Base-by-base conservation (phyloP, 1,140 invertebrate genomes). In the Orussus abietinus region DNA sequence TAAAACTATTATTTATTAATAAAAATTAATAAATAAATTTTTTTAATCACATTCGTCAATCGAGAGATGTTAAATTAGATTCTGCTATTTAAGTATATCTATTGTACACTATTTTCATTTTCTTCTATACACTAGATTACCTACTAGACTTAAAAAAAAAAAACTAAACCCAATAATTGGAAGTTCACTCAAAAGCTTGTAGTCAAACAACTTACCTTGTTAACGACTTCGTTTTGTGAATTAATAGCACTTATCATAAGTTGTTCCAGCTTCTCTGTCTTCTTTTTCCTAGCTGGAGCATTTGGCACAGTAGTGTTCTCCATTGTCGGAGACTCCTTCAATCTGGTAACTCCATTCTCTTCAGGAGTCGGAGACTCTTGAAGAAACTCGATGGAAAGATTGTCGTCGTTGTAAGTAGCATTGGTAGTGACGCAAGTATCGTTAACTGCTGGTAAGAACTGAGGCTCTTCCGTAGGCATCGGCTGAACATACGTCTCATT, bases 151-250 rank as follows among this genome's bases (percentile, higher is more conserved):
- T n/a, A 11, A 25, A 38, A 38, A 12, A 25, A 26, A 14, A 38
- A 9, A 14, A 14, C 26, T n/a, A 28, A 38, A 28, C 26, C 17
- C 20, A 15, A 42, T 26, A 30, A 21, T 45, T 12, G 28, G 4
- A 31, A 13, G 14, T 31, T 42, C 42, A 28, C 26, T 17, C 20
- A 15, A 42, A 21, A 30, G 20, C 43, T 12, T 31, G 4, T 28
- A 13, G 14, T 31, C 41, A 42, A 18, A 33, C 31, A 48, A 5
- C 3, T 18, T 52, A 74, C 69, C 57, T 72, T 74, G 52, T 72
- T 72, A 1, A 74, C 66, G 5, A 71, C 69, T 51, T 74, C 71
- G 36, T 58, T 72, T 37, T 74, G 71, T 12, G 69, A 72, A 51
- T 59, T 71, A 17, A 74, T 72, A 2, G 71, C 71, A 46, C 45